Percentiles rank a stretch among this genome's conserved stretches.
phyloP scores from a whole-genome alignment of 2,797 vertebrate species.

The Muscicapa striata region DNA sequence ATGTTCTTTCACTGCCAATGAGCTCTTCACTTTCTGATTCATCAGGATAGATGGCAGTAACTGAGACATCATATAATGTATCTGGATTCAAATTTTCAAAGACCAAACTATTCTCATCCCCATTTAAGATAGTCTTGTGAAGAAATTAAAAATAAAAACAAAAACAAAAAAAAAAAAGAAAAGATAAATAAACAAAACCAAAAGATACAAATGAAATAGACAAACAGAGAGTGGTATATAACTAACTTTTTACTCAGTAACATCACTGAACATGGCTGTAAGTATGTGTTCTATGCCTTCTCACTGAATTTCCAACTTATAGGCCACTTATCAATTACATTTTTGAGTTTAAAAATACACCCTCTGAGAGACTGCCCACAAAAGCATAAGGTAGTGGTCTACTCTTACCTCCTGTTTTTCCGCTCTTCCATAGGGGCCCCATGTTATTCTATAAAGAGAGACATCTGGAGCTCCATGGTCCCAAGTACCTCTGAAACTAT shows the following conservation, averaged over 20 bases:
- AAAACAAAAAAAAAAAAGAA: background rate
- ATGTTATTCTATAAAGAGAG: slow-evolving; percentile 88
- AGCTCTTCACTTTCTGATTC: slow-evolving; percentile 95
- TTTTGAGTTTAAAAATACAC: background rate
- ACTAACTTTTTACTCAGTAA: background rate
- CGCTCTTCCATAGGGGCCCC: slow-evolving; percentile 79
- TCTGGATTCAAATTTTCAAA: slow-evolving; percentile 88
- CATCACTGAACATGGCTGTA: background rate
- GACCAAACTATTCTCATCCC: slow-evolving; percentile 82
- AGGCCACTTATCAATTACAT: background rate
- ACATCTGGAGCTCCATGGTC: slow-evolving; percentile 93
- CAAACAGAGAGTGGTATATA: background rate
- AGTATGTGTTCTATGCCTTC: background rate
- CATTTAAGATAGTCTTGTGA: slow-evolving; percentile 85
- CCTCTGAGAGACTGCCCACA: background rate
- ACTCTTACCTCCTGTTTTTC: slow-evolving; percentile 77
- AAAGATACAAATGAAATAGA: background rate
- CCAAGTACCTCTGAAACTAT: slow-evolving; percentile 91
- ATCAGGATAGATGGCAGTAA: slow-evolving; percentile 96
- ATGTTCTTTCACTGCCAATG: slow-evolving; percentile 85
- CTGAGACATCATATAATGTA: slow-evolving; percentile 85
- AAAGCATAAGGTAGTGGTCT: background rate
- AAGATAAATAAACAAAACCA: background rate
- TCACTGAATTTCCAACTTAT: background rate
- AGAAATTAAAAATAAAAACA: background rate